phyloP scores from a whole-genome alignment of 2,797 vertebrate species.

The Luscinia megarhynchos region DNA sequence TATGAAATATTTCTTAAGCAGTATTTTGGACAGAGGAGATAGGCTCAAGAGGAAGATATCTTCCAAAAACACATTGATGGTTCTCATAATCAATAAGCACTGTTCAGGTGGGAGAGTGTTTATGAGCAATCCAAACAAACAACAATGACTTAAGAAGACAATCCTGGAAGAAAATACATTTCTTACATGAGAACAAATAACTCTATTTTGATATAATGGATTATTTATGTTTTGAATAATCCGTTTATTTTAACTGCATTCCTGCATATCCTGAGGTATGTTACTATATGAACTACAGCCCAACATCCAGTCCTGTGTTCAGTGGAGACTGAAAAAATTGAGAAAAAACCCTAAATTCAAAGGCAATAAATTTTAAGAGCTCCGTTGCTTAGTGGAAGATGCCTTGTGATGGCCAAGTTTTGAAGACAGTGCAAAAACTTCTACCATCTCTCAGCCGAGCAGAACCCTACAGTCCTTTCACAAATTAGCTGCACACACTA shows the following conservation, averaged over 20 bases:
- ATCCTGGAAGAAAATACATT: neutral
- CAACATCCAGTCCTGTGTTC: neutral
- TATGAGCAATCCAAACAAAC: neutral
- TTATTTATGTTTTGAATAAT: neutral
- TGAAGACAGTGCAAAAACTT: neutral
- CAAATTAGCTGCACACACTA: neutral
- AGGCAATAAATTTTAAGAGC: neutral
- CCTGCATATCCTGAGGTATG: accelerated
- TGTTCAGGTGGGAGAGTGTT: neutral
- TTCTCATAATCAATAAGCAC: neutral
- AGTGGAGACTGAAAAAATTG: neutral
- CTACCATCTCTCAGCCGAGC: neutral
- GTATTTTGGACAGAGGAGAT: neutral
- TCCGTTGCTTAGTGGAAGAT: neutral
- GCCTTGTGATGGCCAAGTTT: neutral
- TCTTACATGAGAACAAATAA: neutral
- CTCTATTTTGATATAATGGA: neutral
- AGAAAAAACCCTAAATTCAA: neutral
- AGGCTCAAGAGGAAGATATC: neutral
- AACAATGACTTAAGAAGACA: neutral
- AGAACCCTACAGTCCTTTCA: neutral
- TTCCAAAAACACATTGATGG: neutral
- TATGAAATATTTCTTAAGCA: neutral
- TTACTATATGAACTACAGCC: neutral
- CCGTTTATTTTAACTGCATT: neutral